Evolutionary conservation across 2,888 invertebrate genomes (phyloP).

Genomic region (Drosophila barbarae): DNA sequence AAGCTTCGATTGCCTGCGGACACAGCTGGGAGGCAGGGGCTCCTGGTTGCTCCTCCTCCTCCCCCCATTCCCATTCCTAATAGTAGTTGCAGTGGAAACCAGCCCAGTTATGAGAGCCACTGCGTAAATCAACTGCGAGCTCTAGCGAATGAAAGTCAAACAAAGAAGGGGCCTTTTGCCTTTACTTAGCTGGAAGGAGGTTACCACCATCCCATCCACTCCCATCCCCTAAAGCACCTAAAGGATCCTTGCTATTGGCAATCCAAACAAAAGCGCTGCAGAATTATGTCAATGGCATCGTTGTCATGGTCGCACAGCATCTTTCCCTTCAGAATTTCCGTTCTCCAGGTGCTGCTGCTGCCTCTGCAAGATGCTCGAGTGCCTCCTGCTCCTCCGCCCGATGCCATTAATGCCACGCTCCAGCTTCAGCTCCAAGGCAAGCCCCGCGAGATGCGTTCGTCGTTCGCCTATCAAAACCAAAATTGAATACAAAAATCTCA

Average conservation of each 20-base stretch:
- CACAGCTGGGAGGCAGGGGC: background rate
- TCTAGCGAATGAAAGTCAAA: conserved; percentile 59
- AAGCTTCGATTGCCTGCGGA: conserved; percentile 8
- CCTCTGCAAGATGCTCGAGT: background rate
- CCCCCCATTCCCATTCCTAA: background rate
- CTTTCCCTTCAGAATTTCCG: background rate
- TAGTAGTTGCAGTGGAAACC: conserved; percentile 2
- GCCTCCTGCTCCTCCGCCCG: background rate
- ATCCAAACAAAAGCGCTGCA: conserved; percentile 57
- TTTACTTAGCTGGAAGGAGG: conserved; percentile 16
- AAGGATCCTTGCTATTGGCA: conserved; percentile 23
- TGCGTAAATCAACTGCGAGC: conserved; percentile 44
- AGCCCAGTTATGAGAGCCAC: conserved; percentile 36
- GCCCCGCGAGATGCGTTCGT: conserved; percentile 40
- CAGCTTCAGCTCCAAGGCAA: conserved; percentile 2
- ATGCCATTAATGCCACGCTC: conserved; percentile 52
- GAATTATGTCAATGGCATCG: conserved; percentile 62
- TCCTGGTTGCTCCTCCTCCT: background rate
- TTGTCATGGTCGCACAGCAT: conserved; percentile 35
- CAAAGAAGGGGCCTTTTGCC: conserved; percentile 48
- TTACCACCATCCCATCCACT: background rate
- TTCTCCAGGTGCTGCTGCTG: conserved; percentile 1
- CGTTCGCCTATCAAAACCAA: conserved; percentile 62
- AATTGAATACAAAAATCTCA: conserved; percentile 72
- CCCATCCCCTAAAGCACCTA: background rate